Conservation (phyloP, 1,140 invertebrate species). For the Hyles euphorbiae region DNA sequence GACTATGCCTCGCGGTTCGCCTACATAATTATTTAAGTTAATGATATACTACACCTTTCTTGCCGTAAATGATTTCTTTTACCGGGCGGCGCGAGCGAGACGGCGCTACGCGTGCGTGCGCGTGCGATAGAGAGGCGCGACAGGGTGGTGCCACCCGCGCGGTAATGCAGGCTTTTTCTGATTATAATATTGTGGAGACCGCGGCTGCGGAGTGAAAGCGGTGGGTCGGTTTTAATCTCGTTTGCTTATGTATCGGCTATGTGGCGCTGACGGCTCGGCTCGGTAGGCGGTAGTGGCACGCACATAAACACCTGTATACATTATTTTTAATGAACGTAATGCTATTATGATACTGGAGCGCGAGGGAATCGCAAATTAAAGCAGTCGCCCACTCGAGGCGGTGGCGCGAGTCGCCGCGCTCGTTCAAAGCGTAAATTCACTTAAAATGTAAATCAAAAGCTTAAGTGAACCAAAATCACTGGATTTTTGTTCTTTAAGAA, state of each 20-base stretch:
- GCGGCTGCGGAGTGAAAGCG: conserved; percentile 36
- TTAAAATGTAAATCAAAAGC: too few relatives aligned
- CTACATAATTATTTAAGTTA: conserved; percentile 70
- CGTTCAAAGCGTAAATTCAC: not conserved
- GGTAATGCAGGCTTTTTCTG: conserved; percentile 31
- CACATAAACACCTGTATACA: too few relatives aligned
- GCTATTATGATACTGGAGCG: too few relatives aligned
- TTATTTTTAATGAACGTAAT: too few relatives aligned
- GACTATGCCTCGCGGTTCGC: conserved; percentile 24
- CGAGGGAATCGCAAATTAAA: too few relatives aligned
- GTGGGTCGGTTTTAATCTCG: conserved; percentile 52
- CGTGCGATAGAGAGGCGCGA: conserved; percentile 27
- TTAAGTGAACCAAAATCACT: not conserved
- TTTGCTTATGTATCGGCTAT: conserved; percentile 43
- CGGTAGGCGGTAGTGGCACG: not conserved
- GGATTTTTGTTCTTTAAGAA: not conserved
- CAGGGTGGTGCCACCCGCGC: conserved; percentile 42
- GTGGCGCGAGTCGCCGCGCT: not conserved
- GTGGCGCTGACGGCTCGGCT: not conserved
- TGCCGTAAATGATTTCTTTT: conserved; percentile 59
- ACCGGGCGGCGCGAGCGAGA: conserved; percentile 29
- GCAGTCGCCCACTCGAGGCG: too few relatives aligned
- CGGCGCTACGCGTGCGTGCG: not conserved
- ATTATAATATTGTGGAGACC: conserved; percentile 48
- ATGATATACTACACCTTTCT: conserved; percentile 68